Percentiles rank a stretch among this genome's conserved stretches.
phyloP scores from a whole-genome alignment of 2,888 invertebrate genomes.

The Volucella zonaria region DNA sequence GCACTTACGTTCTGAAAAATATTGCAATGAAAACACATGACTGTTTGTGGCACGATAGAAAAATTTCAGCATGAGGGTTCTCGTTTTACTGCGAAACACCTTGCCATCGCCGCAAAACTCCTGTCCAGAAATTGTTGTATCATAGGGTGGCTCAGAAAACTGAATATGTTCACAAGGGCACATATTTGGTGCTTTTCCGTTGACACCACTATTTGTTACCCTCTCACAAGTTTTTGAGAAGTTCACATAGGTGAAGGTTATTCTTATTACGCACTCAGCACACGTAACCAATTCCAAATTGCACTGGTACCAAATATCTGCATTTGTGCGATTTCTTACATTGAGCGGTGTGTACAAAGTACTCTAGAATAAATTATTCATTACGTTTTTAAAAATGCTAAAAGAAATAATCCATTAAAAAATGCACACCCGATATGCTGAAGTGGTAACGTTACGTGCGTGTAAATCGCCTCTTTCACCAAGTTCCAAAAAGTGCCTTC shows the following conservation, averaged over 20 bases:
- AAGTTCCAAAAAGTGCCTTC: conserved; percentile 82
- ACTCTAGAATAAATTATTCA: conserved; percentile 74
- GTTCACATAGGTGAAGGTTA: conserved; percentile 81
- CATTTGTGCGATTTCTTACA: conserved; percentile 76
- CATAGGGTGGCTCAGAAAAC: conserved; percentile 87
- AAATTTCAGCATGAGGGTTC: conserved; percentile 85
- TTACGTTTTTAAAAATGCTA: conserved; percentile 20
- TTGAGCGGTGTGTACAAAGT: conserved; percentile 76
- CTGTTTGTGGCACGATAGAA: conserved; percentile 85
- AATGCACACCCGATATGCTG: conserved; percentile 79
- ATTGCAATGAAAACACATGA: conserved; percentile 86
- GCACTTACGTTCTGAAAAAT: conserved; percentile 85
- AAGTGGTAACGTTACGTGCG: conserved; percentile 81
- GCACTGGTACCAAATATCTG: conserved; percentile 84
- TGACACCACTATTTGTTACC: conserved; percentile 76
- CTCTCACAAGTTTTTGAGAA: conserved; percentile 81
- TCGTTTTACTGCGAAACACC: conserved; percentile 85
- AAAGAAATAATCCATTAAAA: not conserved
- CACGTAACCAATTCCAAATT: conserved; percentile 88
- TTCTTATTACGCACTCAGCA: conserved; percentile 86
- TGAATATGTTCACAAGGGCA: conserved; percentile 86
- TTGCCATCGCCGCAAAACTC: conserved; percentile 85
- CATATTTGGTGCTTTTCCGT: conserved; percentile 77
- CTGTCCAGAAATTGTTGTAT: conserved; percentile 84
- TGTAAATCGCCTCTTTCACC: conserved; percentile 82